phyloP scores from a whole-genome alignment of 2,888 invertebrate genomes.

The Brachypterus glaber region DNA sequence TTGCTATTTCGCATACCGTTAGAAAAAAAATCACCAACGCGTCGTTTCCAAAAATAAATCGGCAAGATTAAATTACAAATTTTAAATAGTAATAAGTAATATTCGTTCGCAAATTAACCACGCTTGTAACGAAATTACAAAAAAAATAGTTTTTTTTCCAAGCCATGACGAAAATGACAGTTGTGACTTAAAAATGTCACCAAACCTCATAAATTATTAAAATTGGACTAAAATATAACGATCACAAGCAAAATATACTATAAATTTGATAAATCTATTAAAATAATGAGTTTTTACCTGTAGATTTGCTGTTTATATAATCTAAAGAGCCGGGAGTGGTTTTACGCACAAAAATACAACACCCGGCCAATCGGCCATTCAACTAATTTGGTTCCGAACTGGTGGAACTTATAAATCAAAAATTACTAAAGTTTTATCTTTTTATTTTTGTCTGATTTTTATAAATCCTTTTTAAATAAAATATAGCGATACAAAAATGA shows the following conservation, averaged over 20 bases:
- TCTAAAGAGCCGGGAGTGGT: conserved; percentile 12
- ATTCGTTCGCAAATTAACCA: too few relatives aligned
- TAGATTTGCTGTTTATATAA: too few relatives aligned
- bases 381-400: conserved; percentile 4
- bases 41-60: conserved; percentile 20
- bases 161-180: not conserved
- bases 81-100: too few relatives aligned
- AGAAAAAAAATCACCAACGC: conserved; percentile 17
- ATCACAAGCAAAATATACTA: too few relatives aligned
- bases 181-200: conserved; percentile 6
- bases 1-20: conserved; percentile 18
- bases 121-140: too few relatives aligned
- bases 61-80: not conserved
- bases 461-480: too few relatives aligned
- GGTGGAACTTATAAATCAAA: conserved; percentile 4
- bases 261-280: too few relatives aligned
- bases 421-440: conserved; percentile 2
- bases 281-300: too few relatives aligned
- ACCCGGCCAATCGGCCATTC: conserved; percentile 15
- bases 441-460: not conserved
- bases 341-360: conserved; percentile 12
- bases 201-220: not conserved
- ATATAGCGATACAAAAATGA: too few relatives aligned
- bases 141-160: not conserved
- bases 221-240: too few relatives aligned